phyloP scores from a whole-genome alignment of 2,888 invertebrate species.

The Vesta saturnalis region DNA sequence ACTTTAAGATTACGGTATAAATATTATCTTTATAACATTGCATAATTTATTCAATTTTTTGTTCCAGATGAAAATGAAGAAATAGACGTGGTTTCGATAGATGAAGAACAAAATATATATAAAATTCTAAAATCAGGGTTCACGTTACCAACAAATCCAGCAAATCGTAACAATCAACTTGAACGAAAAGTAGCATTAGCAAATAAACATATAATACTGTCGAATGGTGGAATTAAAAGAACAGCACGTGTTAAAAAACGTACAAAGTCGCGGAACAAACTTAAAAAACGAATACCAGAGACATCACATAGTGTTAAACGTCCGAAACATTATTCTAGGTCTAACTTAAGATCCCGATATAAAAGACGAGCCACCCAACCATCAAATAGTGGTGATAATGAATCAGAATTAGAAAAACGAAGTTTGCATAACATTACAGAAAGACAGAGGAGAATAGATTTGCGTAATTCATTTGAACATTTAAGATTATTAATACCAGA shows the following conservation, averaged over 20 bases:
- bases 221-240: constrained; percentile 44
- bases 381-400: constrained; percentile 62
- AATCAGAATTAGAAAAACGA: constrained; percentile 81
- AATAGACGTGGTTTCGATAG: constrained; percentile 84
- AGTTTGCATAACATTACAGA: constrained; percentile 94
- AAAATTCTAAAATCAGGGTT: constrained; percentile 50
- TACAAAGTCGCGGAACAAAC: constrained; percentile 12
- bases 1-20: constrained; percentile 1
- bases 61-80: constrained; percentile 78
- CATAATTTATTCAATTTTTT: background rate
- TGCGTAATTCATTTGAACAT: constrained; percentile 86
- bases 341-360: constrained; percentile 17
- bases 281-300: constrained; percentile 28
- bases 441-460: constrained; percentile 85
- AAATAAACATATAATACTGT: constrained; percentile 58
- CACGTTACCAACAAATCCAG: constrained; percentile 75
- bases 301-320: constrained; percentile 43
- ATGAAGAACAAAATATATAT: constrained; percentile 60
- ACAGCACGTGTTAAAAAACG: constrained; percentile 47
- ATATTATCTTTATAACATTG: background rate
- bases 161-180: constrained; percentile 73
- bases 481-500: constrained; percentile 83
- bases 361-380: constrained; percentile 47
- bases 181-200: constrained; percentile 71
- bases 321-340: constrained; percentile 36